Evolutionary conservation across 2,113 vertebrate genomes (phyloP).

Genomic region (Takifugu bimaculatus): DNA sequence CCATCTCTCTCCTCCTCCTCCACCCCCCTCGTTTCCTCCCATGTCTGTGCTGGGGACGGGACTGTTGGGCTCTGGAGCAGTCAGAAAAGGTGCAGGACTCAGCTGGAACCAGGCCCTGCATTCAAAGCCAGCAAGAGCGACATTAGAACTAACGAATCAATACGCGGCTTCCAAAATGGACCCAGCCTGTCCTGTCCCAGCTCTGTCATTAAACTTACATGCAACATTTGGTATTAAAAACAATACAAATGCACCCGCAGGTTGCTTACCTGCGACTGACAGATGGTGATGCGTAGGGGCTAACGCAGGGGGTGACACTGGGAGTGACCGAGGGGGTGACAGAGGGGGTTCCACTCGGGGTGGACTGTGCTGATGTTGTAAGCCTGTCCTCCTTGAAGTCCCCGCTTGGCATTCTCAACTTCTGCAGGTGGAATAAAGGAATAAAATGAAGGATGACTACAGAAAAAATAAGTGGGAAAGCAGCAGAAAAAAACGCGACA

Average conservation of each 20-base stretch:
- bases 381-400: conserved; percentile 87
- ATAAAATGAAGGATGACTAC: conserved; percentile 1
- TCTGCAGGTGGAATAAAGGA: conserved; percentile 70
- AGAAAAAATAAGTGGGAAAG: not conserved
- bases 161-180: not conserved
- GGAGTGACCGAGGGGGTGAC: conserved; percentile 68
- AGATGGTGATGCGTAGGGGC: conserved; percentile 84
- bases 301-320: conserved; percentile 79
- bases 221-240: not conserved
- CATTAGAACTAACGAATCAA: not conserved
- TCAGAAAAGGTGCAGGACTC: conserved; percentile 73
- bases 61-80: conserved; percentile 66
- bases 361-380: conserved; percentile 84
- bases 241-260: not conserved
- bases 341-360: conserved; percentile 79
- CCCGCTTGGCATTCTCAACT: conserved; percentile 87
- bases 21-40: conserved; percentile 74
- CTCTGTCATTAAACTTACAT: too few relatives aligned
- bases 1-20: conserved; percentile 84
- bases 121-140: conserved; percentile 13
- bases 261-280: conserved; percentile 77
- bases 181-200: not conserved
- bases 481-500: not conserved
- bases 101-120: conserved; percentile 86
- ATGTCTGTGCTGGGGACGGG: conserved; percentile 67